A percentile compares a stretch with the other conserved stretches of the same genome.
phyloP scores from a whole-genome alignment of 2,888 invertebrate species.

The Lithophane leautieri region DNA sequence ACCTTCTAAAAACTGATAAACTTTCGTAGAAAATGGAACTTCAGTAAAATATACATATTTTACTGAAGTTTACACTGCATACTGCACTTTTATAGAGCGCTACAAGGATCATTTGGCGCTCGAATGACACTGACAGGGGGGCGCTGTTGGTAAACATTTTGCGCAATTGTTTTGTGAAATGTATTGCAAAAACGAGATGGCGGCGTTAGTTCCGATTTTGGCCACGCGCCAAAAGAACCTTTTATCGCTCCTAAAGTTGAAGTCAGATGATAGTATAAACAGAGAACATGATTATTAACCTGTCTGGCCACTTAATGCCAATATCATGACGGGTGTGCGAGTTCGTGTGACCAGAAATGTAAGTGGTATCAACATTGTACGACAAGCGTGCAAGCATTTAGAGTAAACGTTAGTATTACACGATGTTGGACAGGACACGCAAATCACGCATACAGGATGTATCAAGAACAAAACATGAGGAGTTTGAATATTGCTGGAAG shows the following conservation, averaged over 20 bases:
- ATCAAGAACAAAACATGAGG: conserved; percentile 13
- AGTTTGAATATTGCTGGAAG: not conserved
- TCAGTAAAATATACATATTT: too few species aligned
- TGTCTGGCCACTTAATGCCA: not conserved
- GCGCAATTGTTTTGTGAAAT: too few species aligned
- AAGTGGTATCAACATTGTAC: conserved; percentile 33
- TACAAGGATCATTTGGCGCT: too few species aligned
- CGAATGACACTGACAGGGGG: too few species aligned
- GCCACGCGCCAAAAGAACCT: too few species aligned
- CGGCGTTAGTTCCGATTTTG: too few species aligned
- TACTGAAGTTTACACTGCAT: too few species aligned
- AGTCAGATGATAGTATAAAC: not conserved
- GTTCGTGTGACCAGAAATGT: conserved; percentile 27
- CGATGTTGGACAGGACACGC: conserved; percentile 12
- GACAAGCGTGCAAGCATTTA: conserved; percentile 41
- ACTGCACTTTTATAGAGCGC: too few species aligned
- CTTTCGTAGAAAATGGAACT: too few species aligned
- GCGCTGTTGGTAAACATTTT: too few species aligned
- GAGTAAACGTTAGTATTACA: conserved; percentile 6
- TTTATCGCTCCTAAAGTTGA: not conserved
- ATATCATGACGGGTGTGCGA: not conserved
- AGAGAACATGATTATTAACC: not conserved
- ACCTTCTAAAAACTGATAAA: too few species aligned
- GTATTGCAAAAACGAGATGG: too few species aligned
- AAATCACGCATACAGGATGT: conserved; percentile 25